These are phyloP conservation scores for Aulostomus chinensis DNA, from an alignment of 2,797 vertebrate genomes.

Conservation along the genomic window DNA sequence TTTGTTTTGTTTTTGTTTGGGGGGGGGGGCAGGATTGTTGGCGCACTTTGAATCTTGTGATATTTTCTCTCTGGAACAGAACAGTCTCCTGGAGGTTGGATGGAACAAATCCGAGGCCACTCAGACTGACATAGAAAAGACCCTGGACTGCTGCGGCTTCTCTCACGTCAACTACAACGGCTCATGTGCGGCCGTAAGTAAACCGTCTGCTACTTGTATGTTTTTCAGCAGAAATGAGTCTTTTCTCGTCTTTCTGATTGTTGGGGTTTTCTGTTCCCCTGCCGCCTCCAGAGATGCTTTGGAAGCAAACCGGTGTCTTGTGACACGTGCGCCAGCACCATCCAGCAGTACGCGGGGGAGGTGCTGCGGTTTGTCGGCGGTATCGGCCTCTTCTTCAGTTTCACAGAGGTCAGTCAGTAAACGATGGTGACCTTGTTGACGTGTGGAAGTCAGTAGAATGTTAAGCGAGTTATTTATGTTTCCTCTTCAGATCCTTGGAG, in stretches of 20 bases:
- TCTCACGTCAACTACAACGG: conserved; percentile 64
- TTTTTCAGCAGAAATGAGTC: no score
- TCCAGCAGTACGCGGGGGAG: conserved; percentile 85
- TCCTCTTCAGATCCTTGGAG: conserved; percentile 87
- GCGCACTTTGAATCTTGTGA: no score
- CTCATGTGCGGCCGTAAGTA: conserved; percentile 86
- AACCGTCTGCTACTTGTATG: background rate
- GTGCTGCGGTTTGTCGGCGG: conserved; percentile 90
- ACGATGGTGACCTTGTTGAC: no score
- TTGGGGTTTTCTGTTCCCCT: no score
- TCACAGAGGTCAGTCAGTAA: conserved; percentile 95
- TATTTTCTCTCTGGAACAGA: no score
- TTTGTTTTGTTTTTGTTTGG: no score
- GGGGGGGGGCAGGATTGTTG: no score
- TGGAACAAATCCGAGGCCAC: conserved; percentile 90
- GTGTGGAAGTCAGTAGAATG: no score
- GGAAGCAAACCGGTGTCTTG: conserved; percentile 42
- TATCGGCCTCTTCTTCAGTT: conserved; percentile 95
- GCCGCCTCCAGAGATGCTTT: conserved; percentile 75
- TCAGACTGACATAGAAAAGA: conserved; percentile 86
- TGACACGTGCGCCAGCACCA: conserved; percentile 75
- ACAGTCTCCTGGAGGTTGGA: conserved; percentile 87
- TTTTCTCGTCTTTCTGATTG: no score
- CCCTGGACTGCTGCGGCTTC: conserved; percentile 91
- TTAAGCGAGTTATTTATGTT: background rate